These are phyloP conservation scores for Chaetophractus vellerosus DNA, from an alignment of 2,797 vertebrate species.

Conservation along the genomic window DNA sequence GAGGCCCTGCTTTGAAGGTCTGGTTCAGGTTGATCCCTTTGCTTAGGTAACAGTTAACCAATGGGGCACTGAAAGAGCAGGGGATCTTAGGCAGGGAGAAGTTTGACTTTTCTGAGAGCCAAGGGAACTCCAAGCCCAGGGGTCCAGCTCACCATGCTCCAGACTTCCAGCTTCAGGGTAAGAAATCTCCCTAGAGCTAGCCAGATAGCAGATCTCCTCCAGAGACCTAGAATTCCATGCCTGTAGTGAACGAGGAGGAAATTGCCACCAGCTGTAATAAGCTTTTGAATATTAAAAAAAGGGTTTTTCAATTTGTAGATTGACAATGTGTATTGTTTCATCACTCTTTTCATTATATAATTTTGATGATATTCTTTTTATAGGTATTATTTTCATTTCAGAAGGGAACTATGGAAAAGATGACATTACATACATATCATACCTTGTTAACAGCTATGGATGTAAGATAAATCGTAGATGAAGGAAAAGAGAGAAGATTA, in stretches of 20 bases:
- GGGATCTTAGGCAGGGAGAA: neutral
- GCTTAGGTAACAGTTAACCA: neutral
- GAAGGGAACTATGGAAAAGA: neutral
- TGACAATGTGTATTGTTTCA: neutral
- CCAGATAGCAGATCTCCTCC: neutral
- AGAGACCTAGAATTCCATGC: rapidly evolving
- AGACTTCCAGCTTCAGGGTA: neutral
- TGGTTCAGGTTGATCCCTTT: too few relatives aligned
- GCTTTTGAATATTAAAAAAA: neutral
- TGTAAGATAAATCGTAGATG: slow-evolving; percentile 66
- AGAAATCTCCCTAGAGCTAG: neutral
- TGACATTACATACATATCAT: slow-evolving; percentile 37
- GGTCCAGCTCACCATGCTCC: neutral
- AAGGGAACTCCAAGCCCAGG: neutral
- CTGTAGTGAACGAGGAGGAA: rapidly evolving
- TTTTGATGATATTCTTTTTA: slow-evolving; percentile 51
- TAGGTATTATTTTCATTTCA: slow-evolving; percentile 6
- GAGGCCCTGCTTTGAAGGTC: neutral
- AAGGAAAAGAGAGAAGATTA: slow-evolving; percentile 22
- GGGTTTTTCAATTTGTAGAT: neutral
- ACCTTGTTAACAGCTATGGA: slow-evolving; percentile 43
- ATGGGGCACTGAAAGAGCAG: too few relatives aligned
- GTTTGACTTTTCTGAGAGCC: neutral
- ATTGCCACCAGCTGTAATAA: neutral
- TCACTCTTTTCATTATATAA: slow-evolving; percentile 30